Evolutionary conservation across 2,797 vertebrate genomes (phyloP).

Genomic region (Brachyalestes nurse): DNA sequence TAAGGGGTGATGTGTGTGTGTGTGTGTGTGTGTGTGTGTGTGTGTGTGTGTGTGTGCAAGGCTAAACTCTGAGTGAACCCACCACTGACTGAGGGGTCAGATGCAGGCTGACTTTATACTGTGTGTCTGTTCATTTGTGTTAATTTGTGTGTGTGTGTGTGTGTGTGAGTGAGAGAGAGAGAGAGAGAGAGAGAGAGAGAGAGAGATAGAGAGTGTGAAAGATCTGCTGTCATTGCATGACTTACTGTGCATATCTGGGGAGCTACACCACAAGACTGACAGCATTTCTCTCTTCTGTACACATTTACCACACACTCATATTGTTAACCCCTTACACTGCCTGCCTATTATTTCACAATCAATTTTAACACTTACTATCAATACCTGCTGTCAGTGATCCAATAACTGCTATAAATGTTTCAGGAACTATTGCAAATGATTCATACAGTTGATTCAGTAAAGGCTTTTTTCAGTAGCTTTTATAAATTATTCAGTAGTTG

Average conservation of each 20-base stretch:
- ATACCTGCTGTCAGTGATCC: background rate
- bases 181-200: background rate
- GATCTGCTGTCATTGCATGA: background rate
- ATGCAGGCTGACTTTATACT: conserved; percentile 3
- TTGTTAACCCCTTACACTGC: background rate
- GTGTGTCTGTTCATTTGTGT: conserved; percentile 8
- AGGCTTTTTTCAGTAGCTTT: no score
- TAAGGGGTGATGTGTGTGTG: conserved; percentile 26
- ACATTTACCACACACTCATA: conserved; percentile 1
- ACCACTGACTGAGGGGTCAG: conserved; percentile 13
- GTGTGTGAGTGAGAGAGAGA: conserved; percentile 10
- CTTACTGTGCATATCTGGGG: conserved; percentile 1
- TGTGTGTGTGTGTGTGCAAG: background rate
- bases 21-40: conserved; percentile 28
- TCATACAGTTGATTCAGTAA: no score
- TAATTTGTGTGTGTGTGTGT: conserved; percentile 15
- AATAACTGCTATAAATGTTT: background rate
- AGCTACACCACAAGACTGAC: background rate
- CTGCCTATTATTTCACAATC: background rate
- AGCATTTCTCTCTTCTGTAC: no score
- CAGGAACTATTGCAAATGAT: background rate
- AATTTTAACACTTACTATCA: background rate
- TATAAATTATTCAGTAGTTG: no score
- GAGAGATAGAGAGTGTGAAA: background rate
- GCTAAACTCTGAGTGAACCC: conserved; percentile 38